A percentile compares a stretch with the other conserved stretches of the same genome.
Evolutionary conservation across 2,113 vertebrate genomes (phyloP).

Genomic region (Circaetus gallicus): DNA sequence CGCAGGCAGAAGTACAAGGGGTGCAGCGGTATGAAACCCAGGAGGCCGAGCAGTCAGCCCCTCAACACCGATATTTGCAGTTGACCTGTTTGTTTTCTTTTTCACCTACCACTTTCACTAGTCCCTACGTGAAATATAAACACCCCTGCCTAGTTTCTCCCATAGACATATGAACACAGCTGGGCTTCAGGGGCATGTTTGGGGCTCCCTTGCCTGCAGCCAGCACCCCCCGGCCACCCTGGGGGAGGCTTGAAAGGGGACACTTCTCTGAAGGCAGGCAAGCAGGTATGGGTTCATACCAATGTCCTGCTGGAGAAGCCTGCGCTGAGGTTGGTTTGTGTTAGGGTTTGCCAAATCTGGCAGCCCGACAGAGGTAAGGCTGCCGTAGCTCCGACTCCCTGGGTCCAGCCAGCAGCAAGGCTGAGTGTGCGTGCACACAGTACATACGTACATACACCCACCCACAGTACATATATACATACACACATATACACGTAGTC

Average conservation of each 20-base stretch:
- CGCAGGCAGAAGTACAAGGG: rapidly evolving
- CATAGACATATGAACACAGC: rapidly evolving
- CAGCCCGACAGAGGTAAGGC: not conserved
- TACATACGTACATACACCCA: too few species aligned
- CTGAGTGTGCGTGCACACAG: not conserved
- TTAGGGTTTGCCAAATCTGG: not conserved
- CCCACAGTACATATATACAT: too few species aligned
- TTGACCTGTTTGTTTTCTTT: not conserved
- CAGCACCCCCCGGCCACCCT: not conserved
- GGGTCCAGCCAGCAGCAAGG: not conserved
- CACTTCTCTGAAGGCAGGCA: not conserved
- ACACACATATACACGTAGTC: not conserved
- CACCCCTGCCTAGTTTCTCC: not conserved
- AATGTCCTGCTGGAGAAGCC: not conserved
- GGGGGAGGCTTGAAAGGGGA: not conserved
- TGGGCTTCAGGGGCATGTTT: not conserved
- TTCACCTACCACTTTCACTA: not conserved
- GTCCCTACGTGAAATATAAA: not conserved
- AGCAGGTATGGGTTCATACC: not conserved
- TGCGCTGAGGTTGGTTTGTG: not conserved
- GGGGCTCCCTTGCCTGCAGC: not conserved
- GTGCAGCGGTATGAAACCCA: rapidly evolving
- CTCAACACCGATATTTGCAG: not conserved
- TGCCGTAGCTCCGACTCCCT: not conserved
- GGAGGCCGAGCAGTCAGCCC: not conserved